A percentile compares a stretch with the other conserved stretches of the same genome.
These are phyloP conservation scores for Schizotus pectinicornis DNA, from an alignment of 2,888 invertebrate genomes.

Conservation along the genomic window DNA sequence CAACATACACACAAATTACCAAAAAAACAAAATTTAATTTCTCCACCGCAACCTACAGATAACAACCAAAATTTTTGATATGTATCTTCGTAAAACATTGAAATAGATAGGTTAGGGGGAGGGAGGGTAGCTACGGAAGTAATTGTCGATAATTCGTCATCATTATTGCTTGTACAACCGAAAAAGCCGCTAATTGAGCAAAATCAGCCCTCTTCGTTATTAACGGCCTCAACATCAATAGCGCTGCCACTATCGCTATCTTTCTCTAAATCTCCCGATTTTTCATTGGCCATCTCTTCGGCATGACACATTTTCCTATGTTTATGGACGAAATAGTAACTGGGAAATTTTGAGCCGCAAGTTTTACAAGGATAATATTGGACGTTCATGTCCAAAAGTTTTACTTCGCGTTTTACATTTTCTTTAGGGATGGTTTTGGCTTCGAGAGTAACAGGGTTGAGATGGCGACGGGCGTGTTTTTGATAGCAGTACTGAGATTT, in stretches of 20 bases:
- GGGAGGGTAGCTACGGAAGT: too few relatives aligned
- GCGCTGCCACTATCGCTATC: constrained; percentile 43
- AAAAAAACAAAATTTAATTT: too few relatives aligned
- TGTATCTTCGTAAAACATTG: too few relatives aligned
- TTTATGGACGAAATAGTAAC: constrained; percentile 93
- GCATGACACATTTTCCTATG: constrained; percentile 87
- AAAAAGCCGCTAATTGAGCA: not conserved
- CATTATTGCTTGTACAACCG: too few relatives aligned
- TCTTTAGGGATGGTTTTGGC: constrained; percentile 44
- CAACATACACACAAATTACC: too few relatives aligned
- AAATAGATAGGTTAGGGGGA: too few relatives aligned
- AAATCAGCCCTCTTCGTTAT: constrained; percentile 32
- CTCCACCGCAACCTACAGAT: too few relatives aligned
- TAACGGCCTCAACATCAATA: constrained; percentile 49
- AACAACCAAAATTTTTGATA: too few relatives aligned
- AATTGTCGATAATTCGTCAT: too few relatives aligned
- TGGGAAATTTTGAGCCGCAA: constrained; percentile 90
- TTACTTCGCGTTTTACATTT: constrained; percentile 63
- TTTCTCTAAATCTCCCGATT: constrained; percentile 37
- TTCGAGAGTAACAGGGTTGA: constrained; percentile 66
- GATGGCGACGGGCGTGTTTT: constrained; percentile 75
- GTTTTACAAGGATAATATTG: constrained; percentile 94
- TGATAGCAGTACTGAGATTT: constrained; percentile 87
- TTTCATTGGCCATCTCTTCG: constrained; percentile 62
- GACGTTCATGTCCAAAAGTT: constrained; percentile 76